Base-by-base conservation (phyloP, 2,888 invertebrate species). In the Acheta domesticus region DNA sequence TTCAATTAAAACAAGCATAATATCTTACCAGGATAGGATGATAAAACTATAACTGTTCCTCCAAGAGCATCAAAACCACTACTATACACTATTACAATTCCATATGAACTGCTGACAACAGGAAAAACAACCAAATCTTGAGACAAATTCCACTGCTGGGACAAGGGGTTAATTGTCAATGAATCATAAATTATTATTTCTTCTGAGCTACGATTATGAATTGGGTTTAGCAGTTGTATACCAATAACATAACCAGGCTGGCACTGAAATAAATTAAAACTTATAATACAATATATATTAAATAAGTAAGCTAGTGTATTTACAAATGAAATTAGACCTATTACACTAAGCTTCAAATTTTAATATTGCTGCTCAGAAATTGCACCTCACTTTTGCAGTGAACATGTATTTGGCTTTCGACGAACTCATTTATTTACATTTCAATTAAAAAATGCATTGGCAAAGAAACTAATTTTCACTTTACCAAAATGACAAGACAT, bases 121-220 rank as follows among this genome's bases (percentile, higher is more conserved):
- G 99, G 99, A 85, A 99, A 99, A 19, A 95, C 92, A 0, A 94
- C 93, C 80, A 97, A 87, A 87, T 98, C 97, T 49, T 94, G 89
- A 83, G 93, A 91, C 0, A 96, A 88, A 83, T 92, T 90, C 96
- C 96, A 97, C 79, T 62, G 62, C 62, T n/a, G 62, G 5, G 62
- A 62, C 62, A 62, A 19, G 62, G 16, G 14, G 62, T 62, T 62
- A 14, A 62, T 62, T 19, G 62, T 19, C 62, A 62, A 62, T 62
- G 62, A 62, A 86, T 96, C 95, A 82, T 93, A 91, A 78, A 97
- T 91, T 74, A 91, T 89, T 80, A 98, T 93, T 83, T 91, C 90
- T 88, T 98, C 98, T 0, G 94, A 93, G 79, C 96, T 96, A 81
- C 94, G 91, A 85, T 95, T 95, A 83, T 95, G 94, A 81, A 96